These are phyloP conservation scores for Philhelius pedissequus DNA, from an alignment of 2,888 invertebrate species.

Conservation along the genomic window DNA sequence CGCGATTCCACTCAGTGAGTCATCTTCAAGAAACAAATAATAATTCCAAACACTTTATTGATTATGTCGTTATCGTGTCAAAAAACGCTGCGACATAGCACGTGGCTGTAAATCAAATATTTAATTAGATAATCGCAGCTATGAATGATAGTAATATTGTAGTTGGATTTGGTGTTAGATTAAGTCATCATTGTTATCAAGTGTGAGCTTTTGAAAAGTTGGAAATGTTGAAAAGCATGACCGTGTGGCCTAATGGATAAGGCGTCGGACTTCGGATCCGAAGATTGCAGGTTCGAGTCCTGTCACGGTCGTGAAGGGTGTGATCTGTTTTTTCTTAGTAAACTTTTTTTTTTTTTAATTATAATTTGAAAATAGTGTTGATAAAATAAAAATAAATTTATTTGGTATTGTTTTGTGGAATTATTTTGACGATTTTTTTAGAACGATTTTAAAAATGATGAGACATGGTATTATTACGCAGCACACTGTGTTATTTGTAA, in stretches of 20 bases:
- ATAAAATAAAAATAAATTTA: too few species aligned
- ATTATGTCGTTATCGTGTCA: conserved; percentile 35
- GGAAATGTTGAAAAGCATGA: background rate
- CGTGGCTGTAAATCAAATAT: conserved; percentile 9
- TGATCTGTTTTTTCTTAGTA: background rate
- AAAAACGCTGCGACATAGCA: conserved; percentile 20
- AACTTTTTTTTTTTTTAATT: background rate
- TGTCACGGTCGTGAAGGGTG: conserved; percentile 55
- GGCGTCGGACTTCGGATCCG: conserved; percentile 69
- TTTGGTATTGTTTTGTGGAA: too few species aligned
- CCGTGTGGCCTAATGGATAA: conserved; percentile 69
- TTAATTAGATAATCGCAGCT: conserved; percentile 11
- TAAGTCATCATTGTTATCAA: background rate
- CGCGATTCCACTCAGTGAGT: conserved; percentile 1
- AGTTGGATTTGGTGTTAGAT: background rate
- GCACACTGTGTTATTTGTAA: too few species aligned
- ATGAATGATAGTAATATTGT: background rate
- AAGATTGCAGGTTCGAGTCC: conserved; percentile 69
- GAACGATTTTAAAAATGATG: too few species aligned
- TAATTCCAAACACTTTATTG: background rate
- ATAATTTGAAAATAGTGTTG: too few species aligned
- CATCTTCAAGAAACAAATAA: background rate
- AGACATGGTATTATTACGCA: too few species aligned
- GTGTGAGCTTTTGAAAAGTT: conserved; percentile 16
- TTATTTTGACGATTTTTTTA: too few species aligned